Percentiles rank a stretch among this genome's conserved stretches.
These are phyloP conservation scores for Apomyelois bistriatella DNA, from an alignment of 2,888 invertebrate genomes.

Conservation along the genomic window DNA sequence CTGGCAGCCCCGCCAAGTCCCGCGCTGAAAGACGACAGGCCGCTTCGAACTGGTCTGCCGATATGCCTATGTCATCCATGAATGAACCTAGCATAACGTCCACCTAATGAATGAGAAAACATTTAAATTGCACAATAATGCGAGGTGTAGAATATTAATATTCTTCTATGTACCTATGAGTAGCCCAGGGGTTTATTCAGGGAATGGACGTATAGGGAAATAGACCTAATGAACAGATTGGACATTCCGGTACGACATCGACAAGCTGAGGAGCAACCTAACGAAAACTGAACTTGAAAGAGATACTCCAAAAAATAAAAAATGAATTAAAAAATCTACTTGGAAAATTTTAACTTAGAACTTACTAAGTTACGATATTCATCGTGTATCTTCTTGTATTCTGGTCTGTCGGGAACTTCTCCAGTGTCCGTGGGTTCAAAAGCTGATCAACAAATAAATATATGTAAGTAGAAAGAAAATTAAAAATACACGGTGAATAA, in stretches of 20 bases:
- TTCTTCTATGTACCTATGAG: too few species aligned
- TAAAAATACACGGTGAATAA: neutral
- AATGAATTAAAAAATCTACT: too few species aligned
- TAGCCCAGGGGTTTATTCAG: too few species aligned
- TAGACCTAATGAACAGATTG: too few species aligned
- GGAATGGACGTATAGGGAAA: too few species aligned
- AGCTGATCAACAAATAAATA: slow-evolving; percentile 75
- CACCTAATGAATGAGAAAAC: slow-evolving; percentile 77
- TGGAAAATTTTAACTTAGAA: slow-evolving; percentile 14
- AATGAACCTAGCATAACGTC: slow-evolving; percentile 94
- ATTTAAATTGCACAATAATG: too few species aligned
- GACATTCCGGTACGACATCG: too few species aligned
- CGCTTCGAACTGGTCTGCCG: slow-evolving; percentile 91
- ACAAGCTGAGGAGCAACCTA: too few species aligned
- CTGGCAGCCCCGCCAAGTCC: slow-evolving; percentile 71
- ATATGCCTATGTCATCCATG: slow-evolving; percentile 95
- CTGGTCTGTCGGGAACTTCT: slow-evolving; percentile 84
- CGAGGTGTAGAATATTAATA: too few species aligned
- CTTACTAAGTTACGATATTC: slow-evolving; percentile 92
- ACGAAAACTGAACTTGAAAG: too few species aligned
- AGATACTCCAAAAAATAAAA: too few species aligned
- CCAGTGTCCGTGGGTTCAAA: slow-evolving; percentile 88
- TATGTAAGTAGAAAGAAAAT: too few species aligned
- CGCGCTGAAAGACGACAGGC: slow-evolving; percentile 83
- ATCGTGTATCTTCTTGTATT: slow-evolving; percentile 88